Evolutionary conservation across 2,888 invertebrate genomes (phyloP), one percentile per base, ranked within the genome.

Genomic region (Nymphalis polychloros): DNA sequence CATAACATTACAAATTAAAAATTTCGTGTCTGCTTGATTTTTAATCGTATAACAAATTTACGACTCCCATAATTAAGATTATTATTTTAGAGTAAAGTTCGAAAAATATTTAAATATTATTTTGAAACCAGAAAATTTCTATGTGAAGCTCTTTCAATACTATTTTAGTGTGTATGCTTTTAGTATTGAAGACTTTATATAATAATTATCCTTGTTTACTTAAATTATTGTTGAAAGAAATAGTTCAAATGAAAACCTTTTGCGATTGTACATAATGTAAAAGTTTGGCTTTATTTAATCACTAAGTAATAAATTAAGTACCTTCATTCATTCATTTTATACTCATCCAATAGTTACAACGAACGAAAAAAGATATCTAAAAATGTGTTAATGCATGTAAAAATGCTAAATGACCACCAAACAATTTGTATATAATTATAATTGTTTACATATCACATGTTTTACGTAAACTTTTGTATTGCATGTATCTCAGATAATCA

Each of bases 371-470:
- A 55, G 16, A 19, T 57, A 57, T 41, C 57, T 57, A 57, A 35
- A 57, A 57, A 19, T 31, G 35, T 41, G 20, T 13, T 41, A n/a
- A 57, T 41, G 35, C 41, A 57, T 57, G 57, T 57, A 57, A 57
- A 57, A 57, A 57, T 57, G 41, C 57, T 57, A 57, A 57, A 57
- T 57, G 35, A 41, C 13, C 57, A 57, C 57, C 27, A 27, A 57
- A 41, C 35, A 57, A 57, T 17, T 57, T 57, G 57, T 57, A 57
- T 41, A 57, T 60, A 53, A 31, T 31, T 49, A 60, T 60, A 67
- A 63, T 64, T 47, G 63, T 67, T 67, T 41, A 63, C 55, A 35
- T 69, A 69, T 69, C 69, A 67, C 64, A 67, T 68, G 61, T 57
- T 60, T 67, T 63, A 70, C 59, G 62, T 70, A 63, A 63, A 61